These are phyloP conservation scores for Panurus biarmicus DNA, from an alignment of 2,113 vertebrate genomes.

Conservation along the genomic window DNA sequence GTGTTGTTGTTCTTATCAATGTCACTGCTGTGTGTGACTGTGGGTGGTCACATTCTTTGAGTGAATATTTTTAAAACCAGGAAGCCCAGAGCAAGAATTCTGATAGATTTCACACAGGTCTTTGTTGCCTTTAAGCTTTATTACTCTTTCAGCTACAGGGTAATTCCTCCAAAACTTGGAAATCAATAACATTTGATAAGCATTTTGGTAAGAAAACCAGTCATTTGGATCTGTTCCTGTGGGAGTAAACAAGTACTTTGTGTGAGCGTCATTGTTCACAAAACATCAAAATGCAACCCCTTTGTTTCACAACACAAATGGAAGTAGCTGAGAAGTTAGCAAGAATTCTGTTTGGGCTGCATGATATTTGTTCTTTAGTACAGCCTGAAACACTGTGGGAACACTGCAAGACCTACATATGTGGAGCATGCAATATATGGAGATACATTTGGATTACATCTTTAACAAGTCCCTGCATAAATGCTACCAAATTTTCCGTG, in stretches of 20 bases:
- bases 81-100: not conserved
- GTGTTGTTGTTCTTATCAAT: slow-evolving; percentile 18
- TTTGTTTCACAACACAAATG: not conserved
- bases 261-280: not conserved
- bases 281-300: not conserved
- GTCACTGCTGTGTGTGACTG: slow-evolving; percentile 11
- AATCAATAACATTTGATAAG: not conserved
- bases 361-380: not conserved
- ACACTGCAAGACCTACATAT: not conserved
- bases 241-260: not conserved
- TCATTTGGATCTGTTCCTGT: not conserved
- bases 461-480: not conserved
- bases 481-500: not conserved
- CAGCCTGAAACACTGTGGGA: not conserved
- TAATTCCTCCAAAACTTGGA: not conserved
- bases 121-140: not conserved
- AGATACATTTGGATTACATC: not conserved
- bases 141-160: not conserved
- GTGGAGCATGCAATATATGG: not conserved
- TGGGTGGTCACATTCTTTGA: slow-evolving; percentile 43
- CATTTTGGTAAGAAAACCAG: not conserved
- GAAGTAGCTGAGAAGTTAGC: not conserved
- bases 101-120: not conserved
- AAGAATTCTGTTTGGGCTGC: not conserved
- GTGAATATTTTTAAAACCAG: slow-evolving; percentile 5